Conservation (phyloP, 1,140 invertebrate species). For the Drosophila asahinai region DNA sequence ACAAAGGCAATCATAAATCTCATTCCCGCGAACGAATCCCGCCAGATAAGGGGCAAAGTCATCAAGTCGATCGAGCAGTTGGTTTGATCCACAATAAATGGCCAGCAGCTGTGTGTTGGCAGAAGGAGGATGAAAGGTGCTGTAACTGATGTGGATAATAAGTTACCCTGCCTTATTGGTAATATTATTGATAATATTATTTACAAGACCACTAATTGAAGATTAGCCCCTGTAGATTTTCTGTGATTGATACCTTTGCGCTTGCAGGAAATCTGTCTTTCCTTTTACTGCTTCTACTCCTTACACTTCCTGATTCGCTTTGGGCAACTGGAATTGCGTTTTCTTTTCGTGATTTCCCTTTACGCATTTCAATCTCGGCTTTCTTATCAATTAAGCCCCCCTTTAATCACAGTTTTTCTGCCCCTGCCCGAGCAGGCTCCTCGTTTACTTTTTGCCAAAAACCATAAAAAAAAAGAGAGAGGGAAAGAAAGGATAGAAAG, state of each 20-base stretch:
- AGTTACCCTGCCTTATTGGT: background rate
- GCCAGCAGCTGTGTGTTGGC: slow-evolving; percentile 7
- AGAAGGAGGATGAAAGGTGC: too few relatives aligned
- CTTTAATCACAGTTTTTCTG: slow-evolving; percentile 20
- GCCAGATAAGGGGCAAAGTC: slow-evolving; percentile 18
- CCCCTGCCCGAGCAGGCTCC: background rate
- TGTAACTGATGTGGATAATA: background rate
- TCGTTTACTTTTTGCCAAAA: slow-evolving; percentile 23
- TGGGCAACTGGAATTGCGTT: slow-evolving; percentile 23
- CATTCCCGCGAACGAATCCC: slow-evolving; percentile 29
- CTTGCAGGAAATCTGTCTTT: background rate
- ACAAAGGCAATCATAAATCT: slow-evolving; percentile 53
- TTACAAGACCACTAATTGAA: background rate
- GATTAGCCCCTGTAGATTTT: too few relatives aligned
- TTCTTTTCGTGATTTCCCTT: slow-evolving; percentile 25
- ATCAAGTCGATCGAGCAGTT: slow-evolving; percentile 36
- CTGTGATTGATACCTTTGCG: background rate
- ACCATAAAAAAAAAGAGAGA: too few relatives aligned
- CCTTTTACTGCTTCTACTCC: background rate
- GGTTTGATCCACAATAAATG: slow-evolving; percentile 35
- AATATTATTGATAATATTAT: background rate
- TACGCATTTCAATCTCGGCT: slow-evolving; percentile 43
- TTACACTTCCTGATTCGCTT: background rate
- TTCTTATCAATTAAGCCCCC: slow-evolving; percentile 44
- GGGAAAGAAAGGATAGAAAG: background rate